A percentile compares a stretch with the other conserved stretches of the same genome.
These are phyloP conservation scores for Galaxias olidus DNA, from an alignment of 2,797 vertebrate species.

Conservation along the genomic window DNA sequence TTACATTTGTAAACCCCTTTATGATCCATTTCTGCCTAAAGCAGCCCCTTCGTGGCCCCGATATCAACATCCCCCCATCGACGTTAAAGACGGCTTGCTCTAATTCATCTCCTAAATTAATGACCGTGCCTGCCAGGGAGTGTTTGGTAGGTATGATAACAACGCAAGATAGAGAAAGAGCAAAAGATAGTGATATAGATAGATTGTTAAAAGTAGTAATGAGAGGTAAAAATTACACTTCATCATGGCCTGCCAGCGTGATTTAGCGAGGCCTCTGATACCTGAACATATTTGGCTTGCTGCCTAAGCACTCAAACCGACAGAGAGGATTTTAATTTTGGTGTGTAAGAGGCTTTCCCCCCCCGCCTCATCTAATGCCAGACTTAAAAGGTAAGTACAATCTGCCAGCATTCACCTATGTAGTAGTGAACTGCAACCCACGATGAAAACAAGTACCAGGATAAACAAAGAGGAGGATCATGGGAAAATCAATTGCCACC, in stretches of 20 bases:
- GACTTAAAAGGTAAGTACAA: slow-evolving; percentile 61
- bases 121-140: slow-evolving; percentile 21
- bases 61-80: slow-evolving; percentile 9
- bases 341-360: slow-evolving; percentile 62
- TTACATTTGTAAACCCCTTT: slow-evolving; percentile 6
- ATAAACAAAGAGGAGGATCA: slow-evolving; percentile 38
- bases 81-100: slow-evolving; percentile 5
- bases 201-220: neutral
- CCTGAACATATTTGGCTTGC: slow-evolving; percentile 50
- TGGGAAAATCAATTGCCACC: slow-evolving; percentile 25
- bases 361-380: slow-evolving; percentile 46
- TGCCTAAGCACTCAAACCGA: slow-evolving; percentile 52
- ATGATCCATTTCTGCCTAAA: slow-evolving; percentile 19
- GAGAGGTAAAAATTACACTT: slow-evolving; percentile 11
- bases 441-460: slow-evolving; percentile 10
- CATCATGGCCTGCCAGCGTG: slow-evolving; percentile 22
- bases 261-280: slow-evolving; percentile 33
- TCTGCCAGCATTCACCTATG: slow-evolving; percentile 51
- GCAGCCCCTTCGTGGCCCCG: neutral
- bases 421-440: neutral
- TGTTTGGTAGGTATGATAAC: slow-evolving; percentile 9
- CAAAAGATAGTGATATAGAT: slow-evolving; percentile 6
- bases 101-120: slow-evolving; percentile 42
- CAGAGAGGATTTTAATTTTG: slow-evolving; percentile 59
- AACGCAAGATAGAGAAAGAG: neutral